These are phyloP conservation scores for Enteromius paludinosus DNA, from an alignment of 2,797 vertebrate species.

Conservation along the genomic window DNA sequence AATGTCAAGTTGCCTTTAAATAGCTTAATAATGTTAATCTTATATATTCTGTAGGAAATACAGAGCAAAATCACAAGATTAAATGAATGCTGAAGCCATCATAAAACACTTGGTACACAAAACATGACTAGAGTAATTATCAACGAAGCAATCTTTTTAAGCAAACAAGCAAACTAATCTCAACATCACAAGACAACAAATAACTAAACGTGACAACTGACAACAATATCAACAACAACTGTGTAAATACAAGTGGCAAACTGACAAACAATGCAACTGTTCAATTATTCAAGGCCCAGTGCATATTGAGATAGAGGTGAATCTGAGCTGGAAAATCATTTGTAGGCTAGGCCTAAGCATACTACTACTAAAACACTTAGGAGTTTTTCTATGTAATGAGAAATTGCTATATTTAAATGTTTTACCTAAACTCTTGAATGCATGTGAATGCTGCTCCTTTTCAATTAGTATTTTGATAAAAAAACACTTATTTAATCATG, in stretches of 20 bases:
- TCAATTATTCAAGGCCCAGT: conserved; percentile 9
- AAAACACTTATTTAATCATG: conserved; percentile 77
- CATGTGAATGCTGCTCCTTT: conserved; percentile 23
- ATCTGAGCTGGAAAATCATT: background rate
- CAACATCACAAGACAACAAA: conserved; percentile 1
- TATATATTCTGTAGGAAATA: too few species aligned
- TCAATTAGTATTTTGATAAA: conserved; percentile 56
- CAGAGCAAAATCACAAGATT: background rate
- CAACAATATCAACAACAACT: conserved; percentile 20
- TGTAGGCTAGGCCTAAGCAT: background rate
- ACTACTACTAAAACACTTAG: background rate
- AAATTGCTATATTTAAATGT: background rate
- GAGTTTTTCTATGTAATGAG: background rate
- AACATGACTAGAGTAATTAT: conserved; percentile 8
- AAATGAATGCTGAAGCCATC: background rate
- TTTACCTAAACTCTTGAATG: conserved; percentile 3
- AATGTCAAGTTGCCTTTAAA: background rate
- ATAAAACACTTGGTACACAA: background rate
- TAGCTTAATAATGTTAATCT: background rate
- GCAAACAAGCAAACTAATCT: background rate
- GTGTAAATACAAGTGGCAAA: conserved; percentile 23
- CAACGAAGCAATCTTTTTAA: background rate
- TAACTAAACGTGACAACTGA: conserved; percentile 15
- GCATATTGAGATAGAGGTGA: background rate
- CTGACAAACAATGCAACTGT: conserved; percentile 22